phyloP scores from a whole-genome alignment of 2,888 invertebrate genomes.

The Drosophila borealis region DNA sequence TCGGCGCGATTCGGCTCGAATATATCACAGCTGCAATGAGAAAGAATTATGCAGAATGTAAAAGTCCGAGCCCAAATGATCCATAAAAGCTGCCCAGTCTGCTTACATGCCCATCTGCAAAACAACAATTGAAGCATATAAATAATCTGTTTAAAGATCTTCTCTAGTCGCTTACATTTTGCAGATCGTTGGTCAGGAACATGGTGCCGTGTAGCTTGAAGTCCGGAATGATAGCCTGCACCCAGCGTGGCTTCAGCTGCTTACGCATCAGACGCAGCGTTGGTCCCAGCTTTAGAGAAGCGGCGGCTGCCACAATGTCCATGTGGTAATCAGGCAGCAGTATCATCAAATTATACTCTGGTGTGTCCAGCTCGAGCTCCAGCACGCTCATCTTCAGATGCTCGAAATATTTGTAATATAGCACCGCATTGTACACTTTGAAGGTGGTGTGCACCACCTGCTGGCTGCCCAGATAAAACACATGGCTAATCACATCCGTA shows the following conservation, averaged over 20 bases:
- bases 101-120: slow-evolving; percentile 75
- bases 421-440: slow-evolving; percentile 91
- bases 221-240: slow-evolving; percentile 92
- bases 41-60: slow-evolving; percentile 44
- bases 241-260: slow-evolving; percentile 89
- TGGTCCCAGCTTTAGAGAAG: slow-evolving; percentile 87
- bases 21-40: slow-evolving; percentile 88
- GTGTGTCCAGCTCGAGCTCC: slow-evolving; percentile 92
- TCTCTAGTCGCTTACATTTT: slow-evolving; percentile 87
- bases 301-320: slow-evolving; percentile 88
- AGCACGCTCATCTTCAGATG: slow-evolving; percentile 90
- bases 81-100: not conserved
- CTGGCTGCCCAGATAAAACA: slow-evolving; percentile 84
- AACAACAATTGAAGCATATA: not conserved
- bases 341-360: slow-evolving; percentile 91
- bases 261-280: slow-evolving; percentile 89
- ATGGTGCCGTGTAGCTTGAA: slow-evolving; percentile 92
- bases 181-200: slow-evolving; percentile 91
- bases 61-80: slow-evolving; percentile 25
- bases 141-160: not conserved
- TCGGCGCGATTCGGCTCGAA: slow-evolving; percentile 93
- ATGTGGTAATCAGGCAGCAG: slow-evolving; percentile 89
- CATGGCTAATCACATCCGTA: slow-evolving; percentile 83
- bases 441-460: slow-evolving; percentile 87
- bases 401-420: slow-evolving; percentile 91